Percentiles rank a stretch among this genome's conserved stretches.
These are phyloP conservation scores for Schlechtendalia chinensis DNA, from an alignment of 1,140 invertebrate genomes.

Conservation along the genomic window DNA sequence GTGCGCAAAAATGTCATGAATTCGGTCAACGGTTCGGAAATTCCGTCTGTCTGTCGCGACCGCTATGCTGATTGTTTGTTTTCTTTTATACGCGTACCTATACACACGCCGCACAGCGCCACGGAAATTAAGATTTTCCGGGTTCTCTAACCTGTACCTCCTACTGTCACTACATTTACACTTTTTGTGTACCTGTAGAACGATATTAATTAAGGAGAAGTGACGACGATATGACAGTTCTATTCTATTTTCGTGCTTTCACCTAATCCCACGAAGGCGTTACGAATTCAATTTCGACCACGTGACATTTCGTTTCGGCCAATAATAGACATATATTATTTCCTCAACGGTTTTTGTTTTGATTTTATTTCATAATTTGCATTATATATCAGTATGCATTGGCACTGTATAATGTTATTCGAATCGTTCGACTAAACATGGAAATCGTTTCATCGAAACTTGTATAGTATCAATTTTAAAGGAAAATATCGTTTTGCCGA, in stretches of 20 bases:
- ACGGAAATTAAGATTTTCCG: conserved; percentile 29
- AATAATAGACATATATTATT: too few species aligned
- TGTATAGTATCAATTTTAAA: background rate
- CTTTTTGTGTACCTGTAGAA: conserved; percentile 21
- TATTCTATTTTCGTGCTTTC: background rate
- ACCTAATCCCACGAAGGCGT: background rate
- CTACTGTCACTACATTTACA: background rate
- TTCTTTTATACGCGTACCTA: background rate
- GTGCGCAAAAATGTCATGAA: conserved; percentile 24
- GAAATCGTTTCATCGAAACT: background rate
- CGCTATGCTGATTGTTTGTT: background rate
- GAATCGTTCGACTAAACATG: too few species aligned
- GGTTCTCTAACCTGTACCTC: background rate
- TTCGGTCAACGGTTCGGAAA: conserved; percentile 10
- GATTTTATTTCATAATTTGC: too few species aligned
- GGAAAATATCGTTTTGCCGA: background rate
- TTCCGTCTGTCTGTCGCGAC: background rate
- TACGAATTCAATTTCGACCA: background rate
- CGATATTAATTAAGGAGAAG: conserved; percentile 18
- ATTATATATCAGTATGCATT: too few species aligned
- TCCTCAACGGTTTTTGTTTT: too few species aligned
- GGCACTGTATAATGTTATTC: too few species aligned
- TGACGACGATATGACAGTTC: background rate
- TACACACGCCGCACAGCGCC: background rate
- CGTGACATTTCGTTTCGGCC: background rate